These are phyloP conservation scores for Campoplex nolae DNA, from an alignment of 2,888 invertebrate species.

Conservation along the genomic window DNA sequence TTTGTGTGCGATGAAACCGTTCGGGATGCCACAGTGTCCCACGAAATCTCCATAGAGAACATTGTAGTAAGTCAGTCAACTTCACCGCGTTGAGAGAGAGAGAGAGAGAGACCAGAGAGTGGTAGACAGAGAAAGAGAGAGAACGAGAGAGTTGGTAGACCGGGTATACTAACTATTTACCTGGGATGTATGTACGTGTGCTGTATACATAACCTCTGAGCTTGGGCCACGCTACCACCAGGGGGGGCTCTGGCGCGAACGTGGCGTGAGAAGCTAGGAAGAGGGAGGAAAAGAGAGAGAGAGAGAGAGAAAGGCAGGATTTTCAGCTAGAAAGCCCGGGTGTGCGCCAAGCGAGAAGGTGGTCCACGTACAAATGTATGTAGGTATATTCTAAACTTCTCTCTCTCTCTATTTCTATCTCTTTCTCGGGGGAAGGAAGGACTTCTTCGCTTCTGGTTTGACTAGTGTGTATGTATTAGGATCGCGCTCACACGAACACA, in stretches of 20 bases:
- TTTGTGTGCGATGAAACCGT: conserved; percentile 29
- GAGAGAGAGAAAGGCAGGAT: conserved; percentile 41
- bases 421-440: conserved; percentile 5
- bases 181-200: conserved; percentile 30
- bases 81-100: conserved; percentile 30
- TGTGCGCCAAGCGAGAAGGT: conserved; percentile 55
- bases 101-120: background rate
- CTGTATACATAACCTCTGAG: conserved; percentile 39
- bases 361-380: conserved; percentile 1
- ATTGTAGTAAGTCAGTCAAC: conserved; percentile 58
- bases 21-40: conserved; percentile 26
- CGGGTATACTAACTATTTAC: conserved; percentile 52
- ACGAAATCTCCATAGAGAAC: conserved; percentile 48
- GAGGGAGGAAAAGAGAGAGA: conserved; percentile 26
- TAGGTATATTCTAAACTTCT: conserved; percentile 7
- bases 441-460: conserved; percentile 30
- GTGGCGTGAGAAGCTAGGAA: conserved; percentile 1
- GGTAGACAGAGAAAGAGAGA: conserved; percentile 16
- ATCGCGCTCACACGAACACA: background rate
- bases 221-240: conserved; percentile 44
- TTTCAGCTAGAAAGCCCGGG: conserved; percentile 63
- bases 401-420: background rate
- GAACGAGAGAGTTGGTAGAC: conserved; percentile 58
- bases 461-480: conserved; percentile 22
- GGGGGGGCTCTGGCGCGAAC: conserved; percentile 22